phyloP scores from a whole-genome alignment of 2,888 invertebrate genomes.

The Drosophila basisetae region DNA sequence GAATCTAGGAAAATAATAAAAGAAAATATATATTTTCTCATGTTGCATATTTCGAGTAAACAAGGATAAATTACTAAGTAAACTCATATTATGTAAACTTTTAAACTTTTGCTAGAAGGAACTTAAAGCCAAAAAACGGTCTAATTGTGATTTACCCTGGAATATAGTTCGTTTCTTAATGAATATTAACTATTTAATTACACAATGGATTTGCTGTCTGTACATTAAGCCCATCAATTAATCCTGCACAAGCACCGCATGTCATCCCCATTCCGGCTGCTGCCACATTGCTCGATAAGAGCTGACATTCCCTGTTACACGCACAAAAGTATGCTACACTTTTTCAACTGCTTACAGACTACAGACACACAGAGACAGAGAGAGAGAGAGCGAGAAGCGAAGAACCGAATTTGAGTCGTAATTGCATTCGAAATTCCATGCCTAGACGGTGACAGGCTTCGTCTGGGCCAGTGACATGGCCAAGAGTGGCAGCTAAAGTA shows the following conservation, averaged over 20 bases:
- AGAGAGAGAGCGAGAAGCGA: background rate
- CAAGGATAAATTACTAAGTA: background rate
- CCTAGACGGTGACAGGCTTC: slow-evolving; percentile 70
- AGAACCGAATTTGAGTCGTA: slow-evolving; percentile 31
- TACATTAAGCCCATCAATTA: background rate
- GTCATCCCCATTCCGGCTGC: background rate
- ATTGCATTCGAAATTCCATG: slow-evolving; percentile 70
- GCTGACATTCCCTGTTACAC: slow-evolving; percentile 35
- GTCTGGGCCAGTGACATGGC: slow-evolving; percentile 68
- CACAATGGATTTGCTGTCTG: background rate
- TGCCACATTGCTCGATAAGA: slow-evolving; percentile 13
- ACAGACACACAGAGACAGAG: slow-evolving; percentile 5
- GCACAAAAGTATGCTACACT: slow-evolving; percentile 50
- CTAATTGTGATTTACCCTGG: background rate
- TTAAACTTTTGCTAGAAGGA: background rate
- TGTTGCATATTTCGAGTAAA: background rate
- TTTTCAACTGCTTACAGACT: slow-evolving; percentile 21
- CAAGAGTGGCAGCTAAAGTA: slow-evolving; percentile 48
- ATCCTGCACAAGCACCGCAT: background rate
- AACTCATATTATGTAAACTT: background rate
- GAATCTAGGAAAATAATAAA: background rate
- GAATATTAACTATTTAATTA: background rate
- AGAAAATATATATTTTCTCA: background rate
- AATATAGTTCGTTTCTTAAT: background rate
- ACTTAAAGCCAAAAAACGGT: background rate